Percentiles rank a stretch among this genome's conserved stretches.
phyloP scores from a whole-genome alignment of 2,888 invertebrate genomes.

The Anoplius nigerrimus region DNA sequence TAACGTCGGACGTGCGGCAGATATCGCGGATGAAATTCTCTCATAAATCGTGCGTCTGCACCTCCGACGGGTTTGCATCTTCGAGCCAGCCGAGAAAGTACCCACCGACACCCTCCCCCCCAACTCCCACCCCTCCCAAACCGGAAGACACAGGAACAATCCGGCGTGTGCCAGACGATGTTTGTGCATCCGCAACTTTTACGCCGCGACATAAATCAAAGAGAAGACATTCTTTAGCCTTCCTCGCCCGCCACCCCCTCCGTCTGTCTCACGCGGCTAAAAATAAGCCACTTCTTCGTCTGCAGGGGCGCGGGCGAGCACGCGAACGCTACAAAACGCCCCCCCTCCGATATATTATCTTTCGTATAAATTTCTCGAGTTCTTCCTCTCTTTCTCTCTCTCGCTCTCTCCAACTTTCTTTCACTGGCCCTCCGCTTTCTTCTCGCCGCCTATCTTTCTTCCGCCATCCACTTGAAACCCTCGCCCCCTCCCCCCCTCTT shows the following conservation, averaged over 20 bases:
- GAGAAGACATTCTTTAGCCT: slow-evolving; percentile 59
- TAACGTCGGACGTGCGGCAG: slow-evolving; percentile 20
- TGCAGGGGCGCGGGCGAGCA: slow-evolving; percentile 36
- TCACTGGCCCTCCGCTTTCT: slow-evolving; percentile 14
- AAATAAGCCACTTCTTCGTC: slow-evolving; percentile 59
- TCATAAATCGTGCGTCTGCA: slow-evolving; percentile 45
- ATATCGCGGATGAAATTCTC: slow-evolving; percentile 40
- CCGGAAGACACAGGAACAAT: slow-evolving; percentile 43
- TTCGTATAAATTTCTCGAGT: slow-evolving; percentile 56
- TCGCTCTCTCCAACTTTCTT: not conserved
- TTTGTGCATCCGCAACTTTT: slow-evolving; percentile 54
- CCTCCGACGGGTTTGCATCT: slow-evolving; percentile 43
- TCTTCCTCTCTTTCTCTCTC: slow-evolving; percentile 11
- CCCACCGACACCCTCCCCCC: slow-evolving; percentile 15
- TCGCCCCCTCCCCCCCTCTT: slow-evolving; percentile 3
- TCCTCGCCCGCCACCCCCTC: slow-evolving; percentile 11
- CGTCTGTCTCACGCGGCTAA: slow-evolving; percentile 46
- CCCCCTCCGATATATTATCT: slow-evolving; percentile 55
- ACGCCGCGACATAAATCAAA: slow-evolving; percentile 58
- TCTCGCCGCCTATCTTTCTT: not conserved
- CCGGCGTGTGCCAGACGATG: slow-evolving; percentile 43
- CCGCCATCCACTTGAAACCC: slow-evolving; percentile 1
- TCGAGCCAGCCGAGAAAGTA: slow-evolving; percentile 24
- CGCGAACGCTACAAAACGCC: slow-evolving; percentile 41
- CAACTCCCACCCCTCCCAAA: not conserved